Evolutionary conservation across 2,113 vertebrate genomes (phyloP).

Genomic region (Collichthys lucidus): DNA sequence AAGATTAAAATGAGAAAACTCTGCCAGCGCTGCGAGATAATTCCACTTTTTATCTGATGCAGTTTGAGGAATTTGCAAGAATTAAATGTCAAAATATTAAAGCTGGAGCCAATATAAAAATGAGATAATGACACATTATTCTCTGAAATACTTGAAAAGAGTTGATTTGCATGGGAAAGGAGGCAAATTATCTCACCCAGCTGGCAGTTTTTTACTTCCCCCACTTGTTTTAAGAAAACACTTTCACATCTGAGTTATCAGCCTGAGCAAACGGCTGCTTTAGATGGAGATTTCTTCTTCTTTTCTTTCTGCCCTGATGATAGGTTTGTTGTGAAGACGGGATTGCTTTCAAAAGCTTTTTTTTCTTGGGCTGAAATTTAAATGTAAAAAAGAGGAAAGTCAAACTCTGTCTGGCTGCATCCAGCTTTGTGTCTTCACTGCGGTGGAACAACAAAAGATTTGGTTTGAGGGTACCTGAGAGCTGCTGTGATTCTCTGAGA

Average conservation of each 20-base stretch:
- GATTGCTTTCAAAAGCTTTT: conserved; percentile 18
- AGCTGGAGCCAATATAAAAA: conserved; percentile 3
- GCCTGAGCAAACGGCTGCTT: neutral
- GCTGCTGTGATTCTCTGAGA: neutral
- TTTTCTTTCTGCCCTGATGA: conserved; percentile 10
- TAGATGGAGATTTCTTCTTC: conserved; percentile 3
- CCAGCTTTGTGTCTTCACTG: neutral
- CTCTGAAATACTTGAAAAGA: conserved; percentile 12
- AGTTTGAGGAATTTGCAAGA: conserved; percentile 17
- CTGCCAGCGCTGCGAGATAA: neutral
- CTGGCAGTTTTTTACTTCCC: neutral
- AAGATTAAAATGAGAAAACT: conserved; percentile 11
- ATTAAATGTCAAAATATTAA: conserved; percentile 36
- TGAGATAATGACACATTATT: conserved; percentile 39
- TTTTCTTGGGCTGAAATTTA: conserved; percentile 11
- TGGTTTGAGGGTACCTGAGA: neutral
- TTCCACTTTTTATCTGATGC: conserved; percentile 18
- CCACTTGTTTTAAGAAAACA: conserved; percentile 27
- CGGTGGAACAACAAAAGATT: neutral
- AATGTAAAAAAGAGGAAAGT: conserved; percentile 1
- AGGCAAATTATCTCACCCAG: neutral
- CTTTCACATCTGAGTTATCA: neutral
- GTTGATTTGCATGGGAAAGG: conserved; percentile 27
- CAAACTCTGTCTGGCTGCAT: neutral
- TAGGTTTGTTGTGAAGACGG: conserved; percentile 15